Conservation (phyloP, 2,113 vertebrate genomes). For the Dunckerocampus dactyliophorus region DNA sequence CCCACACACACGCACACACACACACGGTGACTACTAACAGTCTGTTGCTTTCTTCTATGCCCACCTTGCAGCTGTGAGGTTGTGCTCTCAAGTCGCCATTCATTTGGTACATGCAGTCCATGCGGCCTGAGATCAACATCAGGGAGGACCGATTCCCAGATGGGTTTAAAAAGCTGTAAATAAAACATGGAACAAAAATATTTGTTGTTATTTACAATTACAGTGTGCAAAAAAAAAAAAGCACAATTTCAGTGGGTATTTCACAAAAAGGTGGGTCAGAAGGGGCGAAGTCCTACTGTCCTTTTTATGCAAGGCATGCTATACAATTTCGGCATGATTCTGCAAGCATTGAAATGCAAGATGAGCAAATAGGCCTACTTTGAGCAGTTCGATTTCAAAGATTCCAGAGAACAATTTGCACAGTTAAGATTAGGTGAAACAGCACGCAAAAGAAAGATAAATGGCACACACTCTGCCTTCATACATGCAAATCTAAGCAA, state of each 20-base stretch:
- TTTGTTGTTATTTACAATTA: not conserved
- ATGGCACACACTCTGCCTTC: not conserved
- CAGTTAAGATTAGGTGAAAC: too few species aligned
- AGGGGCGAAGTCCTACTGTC: not conserved
- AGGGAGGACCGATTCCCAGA: conserved; percentile 82
- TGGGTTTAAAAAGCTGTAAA: conserved; percentile 37
- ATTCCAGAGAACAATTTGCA: not conserved
- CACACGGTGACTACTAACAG: conserved; percentile 16
- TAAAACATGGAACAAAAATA: conserved; percentile 3
- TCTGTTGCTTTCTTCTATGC: conserved; percentile 14
- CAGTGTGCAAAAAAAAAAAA: not conserved
- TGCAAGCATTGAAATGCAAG: not conserved
- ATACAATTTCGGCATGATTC: not conserved
- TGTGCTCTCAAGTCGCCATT: conserved; percentile 71
- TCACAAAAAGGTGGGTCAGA: not conserved
- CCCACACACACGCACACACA: too few species aligned
- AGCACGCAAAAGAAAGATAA: not conserved
- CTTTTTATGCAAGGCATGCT: not conserved
- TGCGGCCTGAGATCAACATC: conserved; percentile 74
- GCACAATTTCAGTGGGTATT: not conserved
- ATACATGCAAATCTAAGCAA: not conserved
- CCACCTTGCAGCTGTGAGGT: conserved; percentile 73
- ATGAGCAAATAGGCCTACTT: not conserved
- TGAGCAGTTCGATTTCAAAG: not conserved
- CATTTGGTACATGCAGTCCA: conserved; percentile 61